phyloP scores from a whole-genome alignment of 2,113 vertebrate genomes.

The Thamnaconus septentrionalis region DNA sequence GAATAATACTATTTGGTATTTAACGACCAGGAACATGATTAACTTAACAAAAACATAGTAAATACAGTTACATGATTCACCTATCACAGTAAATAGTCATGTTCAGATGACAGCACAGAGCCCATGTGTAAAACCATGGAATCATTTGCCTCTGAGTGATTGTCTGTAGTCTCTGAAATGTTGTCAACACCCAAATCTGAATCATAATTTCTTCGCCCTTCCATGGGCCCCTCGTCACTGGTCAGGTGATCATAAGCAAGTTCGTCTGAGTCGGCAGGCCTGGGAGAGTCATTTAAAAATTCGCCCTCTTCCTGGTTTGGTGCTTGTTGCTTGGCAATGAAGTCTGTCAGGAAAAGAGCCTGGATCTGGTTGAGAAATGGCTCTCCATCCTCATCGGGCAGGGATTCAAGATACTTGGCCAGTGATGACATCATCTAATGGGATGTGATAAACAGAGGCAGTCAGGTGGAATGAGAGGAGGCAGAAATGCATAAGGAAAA shows the following conservation, averaged over 20 bases:
- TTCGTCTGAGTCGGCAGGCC: constrained; percentile 21
- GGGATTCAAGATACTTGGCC: constrained; percentile 83
- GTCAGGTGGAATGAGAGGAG: background rate
- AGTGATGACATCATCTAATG: constrained; percentile 89
- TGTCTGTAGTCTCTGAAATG: background rate
- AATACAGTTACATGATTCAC: background rate
- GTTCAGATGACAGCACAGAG: constrained; percentile 61
- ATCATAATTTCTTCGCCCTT: constrained; percentile 13
- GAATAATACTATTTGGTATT: no score
- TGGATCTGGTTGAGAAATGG: constrained; percentile 88
- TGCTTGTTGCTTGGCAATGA: constrained; percentile 72
- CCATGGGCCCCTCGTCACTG: background rate
- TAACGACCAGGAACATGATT: no score
- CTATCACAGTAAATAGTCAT: constrained; percentile 71
- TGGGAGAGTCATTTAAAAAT: constrained; percentile 25
- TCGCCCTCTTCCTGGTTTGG: constrained; percentile 55
- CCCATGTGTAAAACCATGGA: constrained; percentile 59
- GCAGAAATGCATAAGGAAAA: background rate
- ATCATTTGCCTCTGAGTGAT: constrained; percentile 16
- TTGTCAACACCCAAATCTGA: constrained; percentile 1
- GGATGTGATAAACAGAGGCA: background rate
- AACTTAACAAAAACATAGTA: no score
- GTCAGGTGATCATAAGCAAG: constrained; percentile 22
- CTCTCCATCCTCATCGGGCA: constrained; percentile 82
- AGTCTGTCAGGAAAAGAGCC: constrained; percentile 83